phyloP scores from a whole-genome alignment of 2,797 vertebrate species.

The Notolepis coatsorum region DNA sequence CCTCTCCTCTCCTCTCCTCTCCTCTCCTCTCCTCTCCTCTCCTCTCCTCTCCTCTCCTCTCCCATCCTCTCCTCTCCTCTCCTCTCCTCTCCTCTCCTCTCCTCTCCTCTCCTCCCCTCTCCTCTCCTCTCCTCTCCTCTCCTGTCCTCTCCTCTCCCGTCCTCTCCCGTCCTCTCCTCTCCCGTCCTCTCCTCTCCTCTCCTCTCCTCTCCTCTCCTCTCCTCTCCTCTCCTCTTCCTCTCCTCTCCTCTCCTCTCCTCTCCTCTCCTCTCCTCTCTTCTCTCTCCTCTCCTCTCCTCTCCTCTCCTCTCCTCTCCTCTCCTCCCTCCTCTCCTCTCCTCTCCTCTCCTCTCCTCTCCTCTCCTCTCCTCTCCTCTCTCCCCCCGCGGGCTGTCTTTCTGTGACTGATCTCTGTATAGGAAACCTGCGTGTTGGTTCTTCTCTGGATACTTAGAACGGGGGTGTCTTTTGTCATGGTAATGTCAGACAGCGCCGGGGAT shows the following conservation, averaged over 20 bases:
- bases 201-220: background rate
- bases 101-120: background rate
- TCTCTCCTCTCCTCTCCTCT: constrained; percentile 19
- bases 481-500: too few species aligned
- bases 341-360: background rate
- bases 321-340: background rate
- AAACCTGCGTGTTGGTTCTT: background rate
- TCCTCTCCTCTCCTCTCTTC: background rate
- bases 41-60: background rate
- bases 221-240: background rate
- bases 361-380: constrained; percentile 11
- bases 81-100: background rate
- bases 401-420: background rate
- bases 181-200: background rate
- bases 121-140: constrained; percentile 12
- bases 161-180: constrained; percentile 26
- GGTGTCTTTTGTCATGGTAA: constrained; percentile 56
- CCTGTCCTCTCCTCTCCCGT: background rate
- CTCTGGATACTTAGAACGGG: constrained; percentile 36
- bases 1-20: background rate
- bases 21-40: background rate
- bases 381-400: too few species aligned
- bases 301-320: constrained; percentile 16
- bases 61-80: constrained; percentile 17
- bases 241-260: constrained; percentile 14